A percentile compares a stretch with the other conserved stretches of the same genome.
Conservation (phyloP, 2,797 vertebrate species). For the Phoxinus dragarum region DNA sequence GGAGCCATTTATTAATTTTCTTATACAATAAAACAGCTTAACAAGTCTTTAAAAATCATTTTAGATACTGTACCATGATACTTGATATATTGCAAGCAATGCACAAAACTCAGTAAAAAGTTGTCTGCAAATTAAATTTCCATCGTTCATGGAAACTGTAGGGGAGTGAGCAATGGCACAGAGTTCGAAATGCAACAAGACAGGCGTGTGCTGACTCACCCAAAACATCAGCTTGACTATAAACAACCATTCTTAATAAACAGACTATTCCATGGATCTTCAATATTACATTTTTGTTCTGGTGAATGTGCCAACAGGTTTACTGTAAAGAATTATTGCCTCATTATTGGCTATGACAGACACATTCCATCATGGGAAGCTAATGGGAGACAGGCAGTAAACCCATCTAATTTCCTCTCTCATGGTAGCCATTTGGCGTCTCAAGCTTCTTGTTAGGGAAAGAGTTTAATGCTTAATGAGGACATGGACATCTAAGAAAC, state of each 20-base stretch:
- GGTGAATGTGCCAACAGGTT: constrained; percentile 1
- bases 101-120: not conserved
- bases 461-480: constrained; percentile 8
- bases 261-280: not conserved
- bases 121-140: not conserved
- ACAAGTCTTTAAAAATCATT: not conserved
- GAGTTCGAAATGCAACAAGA: not conserved
- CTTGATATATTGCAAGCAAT: constrained; percentile 5
- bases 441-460: constrained; percentile 2
- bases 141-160: constrained; percentile 5
- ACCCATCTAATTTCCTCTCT: constrained; percentile 49
- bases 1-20: not conserved
- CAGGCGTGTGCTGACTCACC: constrained; percentile 13
- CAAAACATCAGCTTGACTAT: not conserved
- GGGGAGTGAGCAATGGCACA: not conserved
- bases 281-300: constrained; percentile 6
- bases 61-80: not conserved
- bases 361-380: constrained; percentile 12
- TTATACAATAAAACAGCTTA: not conserved
- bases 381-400: constrained; percentile 51
- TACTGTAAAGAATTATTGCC: constrained; percentile 23
- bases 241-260: constrained; percentile 11
- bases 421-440: constrained; percentile 34
- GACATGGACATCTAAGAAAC: constrained; percentile 36
- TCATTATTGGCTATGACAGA: constrained; percentile 26